These are phyloP conservation scores for Polydrusus cervinus DNA, from an alignment of 2,888 invertebrate genomes.

Conservation along the genomic window DNA sequence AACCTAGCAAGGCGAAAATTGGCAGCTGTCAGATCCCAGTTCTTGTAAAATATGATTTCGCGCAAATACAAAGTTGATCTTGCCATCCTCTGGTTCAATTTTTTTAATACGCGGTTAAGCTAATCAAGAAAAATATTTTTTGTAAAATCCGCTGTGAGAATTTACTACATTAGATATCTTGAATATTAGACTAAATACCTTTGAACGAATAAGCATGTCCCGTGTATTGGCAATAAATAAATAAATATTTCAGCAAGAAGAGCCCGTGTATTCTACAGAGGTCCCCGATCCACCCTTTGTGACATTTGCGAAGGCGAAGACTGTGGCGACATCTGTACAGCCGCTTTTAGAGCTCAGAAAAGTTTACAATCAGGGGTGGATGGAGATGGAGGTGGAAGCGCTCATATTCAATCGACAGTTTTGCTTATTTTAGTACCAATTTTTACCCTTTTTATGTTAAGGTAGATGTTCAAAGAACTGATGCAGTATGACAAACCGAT, in stretches of 20 bases:
- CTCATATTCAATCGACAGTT: conserved; percentile 40
- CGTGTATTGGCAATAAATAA: no score
- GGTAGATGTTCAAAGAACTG: conserved; percentile 10
- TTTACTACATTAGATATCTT: no score
- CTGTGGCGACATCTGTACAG: conserved; percentile 73
- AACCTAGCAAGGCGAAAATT: no score
- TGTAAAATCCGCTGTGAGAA: no score
- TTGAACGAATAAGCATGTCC: no score
- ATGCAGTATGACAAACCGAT: neutral
- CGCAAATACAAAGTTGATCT: no score
- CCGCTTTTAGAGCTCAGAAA: conserved; percentile 59
- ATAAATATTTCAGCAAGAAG: conserved; percentile 78
- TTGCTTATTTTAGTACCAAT: conserved; percentile 27
- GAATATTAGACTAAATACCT: no score
- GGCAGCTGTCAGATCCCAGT: no score
- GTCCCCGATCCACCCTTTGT: conserved; percentile 81
- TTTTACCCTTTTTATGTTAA: conserved; percentile 3
- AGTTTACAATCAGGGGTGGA: conserved; percentile 68
- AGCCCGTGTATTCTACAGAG: conserved; percentile 88
- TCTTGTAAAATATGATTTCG: no score
- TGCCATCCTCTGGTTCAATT: no score
- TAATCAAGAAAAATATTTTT: no score
- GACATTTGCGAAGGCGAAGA: conserved; percentile 87
- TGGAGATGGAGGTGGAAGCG: conserved; percentile 45
- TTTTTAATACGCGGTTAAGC: no score